These are phyloP conservation scores for Limanda limanda DNA, from an alignment of 2,113 vertebrate genomes.

Conservation along the genomic window DNA sequence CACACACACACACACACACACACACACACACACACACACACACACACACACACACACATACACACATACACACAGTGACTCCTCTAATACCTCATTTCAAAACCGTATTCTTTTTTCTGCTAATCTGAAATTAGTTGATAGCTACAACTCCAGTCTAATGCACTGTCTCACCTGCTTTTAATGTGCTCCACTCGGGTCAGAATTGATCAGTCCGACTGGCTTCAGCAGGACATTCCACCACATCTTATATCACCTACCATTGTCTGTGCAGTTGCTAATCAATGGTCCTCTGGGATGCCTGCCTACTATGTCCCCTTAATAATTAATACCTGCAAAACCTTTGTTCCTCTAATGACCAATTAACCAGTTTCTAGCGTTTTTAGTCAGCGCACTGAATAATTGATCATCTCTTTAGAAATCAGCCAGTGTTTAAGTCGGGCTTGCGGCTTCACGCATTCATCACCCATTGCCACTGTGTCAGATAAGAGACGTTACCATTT, in stretches of 20 bases:
- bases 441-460: slow-evolving; percentile 67
- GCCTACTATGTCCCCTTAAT: slow-evolving; percentile 72
- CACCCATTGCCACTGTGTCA: slow-evolving; percentile 62
- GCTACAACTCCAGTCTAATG: slow-evolving; percentile 35
- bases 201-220: slow-evolving; percentile 49
- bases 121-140: slow-evolving; percentile 23
- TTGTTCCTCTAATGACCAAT: slow-evolving; percentile 84
- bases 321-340: slow-evolving; percentile 77
- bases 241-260: slow-evolving; percentile 52
- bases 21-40: slow-evolving; percentile 4
- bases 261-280: slow-evolving; percentile 64
- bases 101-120: slow-evolving; percentile 18
- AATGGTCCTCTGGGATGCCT: slow-evolving; percentile 56
- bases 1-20: slow-evolving; percentile 9
- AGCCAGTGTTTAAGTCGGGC: slow-evolving; percentile 60
- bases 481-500: slow-evolving; percentile 67
- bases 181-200: slow-evolving; percentile 48
- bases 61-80: not conserved
- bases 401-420: slow-evolving; percentile 77
- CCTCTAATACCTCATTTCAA: slow-evolving; percentile 31
- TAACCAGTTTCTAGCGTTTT: slow-evolving; percentile 79
- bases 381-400: slow-evolving; percentile 78
- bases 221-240: slow-evolving; percentile 14
- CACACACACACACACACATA: slow-evolving; percentile 11
- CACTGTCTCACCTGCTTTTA: slow-evolving; percentile 46